phyloP scores from a whole-genome alignment of 1,140 invertebrate genomes.

The Drosophila albomicans region DNA sequence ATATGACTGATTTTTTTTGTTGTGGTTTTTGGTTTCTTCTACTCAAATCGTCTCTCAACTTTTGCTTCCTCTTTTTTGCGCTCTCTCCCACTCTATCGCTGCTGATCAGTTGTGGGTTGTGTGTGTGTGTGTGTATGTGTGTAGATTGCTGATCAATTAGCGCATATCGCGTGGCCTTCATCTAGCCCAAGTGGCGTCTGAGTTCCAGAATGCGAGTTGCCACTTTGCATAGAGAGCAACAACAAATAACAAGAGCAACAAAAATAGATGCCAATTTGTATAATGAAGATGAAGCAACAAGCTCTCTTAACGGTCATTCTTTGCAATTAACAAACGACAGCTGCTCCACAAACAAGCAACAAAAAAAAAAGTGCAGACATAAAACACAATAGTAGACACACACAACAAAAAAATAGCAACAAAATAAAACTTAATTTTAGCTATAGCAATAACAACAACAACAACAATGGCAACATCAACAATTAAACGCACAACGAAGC shows the following conservation, averaged over 20 bases:
- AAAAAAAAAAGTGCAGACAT: not conserved
- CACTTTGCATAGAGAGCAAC: constrained; percentile 35
- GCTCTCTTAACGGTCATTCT: constrained; percentile 60
- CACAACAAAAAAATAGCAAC: not conserved
- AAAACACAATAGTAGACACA: constrained; percentile 5
- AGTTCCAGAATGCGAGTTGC: constrained; percentile 41
- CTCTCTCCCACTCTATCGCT: not conserved
- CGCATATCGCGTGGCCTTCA: constrained; percentile 47
- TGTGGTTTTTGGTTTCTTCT: no score
- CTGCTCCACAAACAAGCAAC: constrained; percentile 51
- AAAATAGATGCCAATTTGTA: constrained; percentile 54
- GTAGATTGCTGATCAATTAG: constrained; percentile 46
- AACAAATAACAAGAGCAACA: constrained; percentile 19
- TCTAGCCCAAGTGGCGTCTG: constrained; percentile 25
- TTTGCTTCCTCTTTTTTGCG: not conserved
- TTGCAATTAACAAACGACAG: constrained; percentile 73
- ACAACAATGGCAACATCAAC: constrained; percentile 10
- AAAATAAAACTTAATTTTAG: constrained; percentile 31
- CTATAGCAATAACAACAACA: constrained; percentile 14
- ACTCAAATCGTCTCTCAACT: no score
- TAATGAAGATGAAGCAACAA: constrained; percentile 48
- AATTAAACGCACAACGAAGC: constrained; percentile 55
- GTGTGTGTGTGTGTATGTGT: not conserved
- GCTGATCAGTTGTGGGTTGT: constrained; percentile 27
- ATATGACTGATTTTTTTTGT: no score